A percentile compares a stretch with the other conserved stretches of the same genome.
These are phyloP conservation scores for Tiliacea citrago DNA, from an alignment of 2,888 invertebrate genomes.

Conservation along the genomic window DNA sequence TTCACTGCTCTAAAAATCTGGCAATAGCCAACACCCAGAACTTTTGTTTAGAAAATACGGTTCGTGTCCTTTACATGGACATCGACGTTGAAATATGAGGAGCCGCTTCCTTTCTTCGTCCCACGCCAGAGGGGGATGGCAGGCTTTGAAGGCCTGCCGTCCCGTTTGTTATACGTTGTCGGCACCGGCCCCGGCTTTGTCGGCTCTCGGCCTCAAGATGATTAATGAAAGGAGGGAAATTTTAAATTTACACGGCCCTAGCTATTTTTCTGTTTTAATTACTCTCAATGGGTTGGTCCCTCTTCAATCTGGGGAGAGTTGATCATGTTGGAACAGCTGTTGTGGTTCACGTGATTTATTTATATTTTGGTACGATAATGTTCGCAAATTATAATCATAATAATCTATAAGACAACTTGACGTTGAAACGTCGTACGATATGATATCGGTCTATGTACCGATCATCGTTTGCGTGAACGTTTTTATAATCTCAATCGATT, in stretches of 20 bases:
- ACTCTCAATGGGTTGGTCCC: constrained; percentile 55
- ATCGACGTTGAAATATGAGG: constrained; percentile 82
- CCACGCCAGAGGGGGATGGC: constrained; percentile 66
- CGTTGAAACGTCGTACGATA: background rate
- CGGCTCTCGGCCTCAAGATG: constrained; percentile 79
- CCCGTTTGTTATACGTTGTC: constrained; percentile 82
- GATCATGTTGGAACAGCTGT: constrained; percentile 47
- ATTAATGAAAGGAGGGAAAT: constrained; percentile 80
- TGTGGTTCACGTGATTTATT: constrained; percentile 39
- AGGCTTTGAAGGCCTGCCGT: constrained; percentile 69
- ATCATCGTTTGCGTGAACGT: background rate
- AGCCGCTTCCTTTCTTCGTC: constrained; percentile 66
- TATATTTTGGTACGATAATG: constrained; percentile 10
- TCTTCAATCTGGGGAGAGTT: constrained; percentile 45
- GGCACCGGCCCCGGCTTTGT: constrained; percentile 76
- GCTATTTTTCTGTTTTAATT: constrained; percentile 67
- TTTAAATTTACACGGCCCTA: constrained; percentile 75
- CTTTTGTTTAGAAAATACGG: constrained; percentile 81
- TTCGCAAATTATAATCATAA: background rate
- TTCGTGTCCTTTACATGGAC: constrained; percentile 76
- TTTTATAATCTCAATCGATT: background rate
- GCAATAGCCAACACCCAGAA: constrained; percentile 49
- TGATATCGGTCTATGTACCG: too few relatives aligned
- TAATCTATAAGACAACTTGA: background rate
- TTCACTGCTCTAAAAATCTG: constrained; percentile 43